Base-by-base conservation (phyloP, 2,113 vertebrate species). In the Puma concolor region DNA sequence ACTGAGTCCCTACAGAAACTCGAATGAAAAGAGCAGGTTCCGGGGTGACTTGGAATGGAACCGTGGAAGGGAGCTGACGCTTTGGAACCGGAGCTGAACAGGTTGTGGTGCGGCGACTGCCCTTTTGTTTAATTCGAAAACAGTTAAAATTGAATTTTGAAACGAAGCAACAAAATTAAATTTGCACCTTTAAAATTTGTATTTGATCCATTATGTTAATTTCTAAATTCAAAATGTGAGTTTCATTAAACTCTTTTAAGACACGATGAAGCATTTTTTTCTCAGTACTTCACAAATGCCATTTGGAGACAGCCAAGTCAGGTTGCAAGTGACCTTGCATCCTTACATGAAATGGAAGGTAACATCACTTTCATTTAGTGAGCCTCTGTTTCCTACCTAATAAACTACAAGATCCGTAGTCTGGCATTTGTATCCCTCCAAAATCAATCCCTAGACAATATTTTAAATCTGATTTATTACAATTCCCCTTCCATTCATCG, bases 1-100 rank as follows among this genome's bases (percentile, higher is more conserved):
- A 79, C 17, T 10, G 41, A 23, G 54, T 96, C 98, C 97, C 92
- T 84, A 44, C 67, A 41, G 97, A 98, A 98, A 97, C 92, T 29
- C 19, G 36, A 10, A 29, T 0, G 3, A 57, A 79, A 48, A 16
- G 60, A 77, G 16, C 11, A 57, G 14, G 96, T 98, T 98, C 94
- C 97, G 0, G 14, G 1, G 27, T 0, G 3, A 50, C 7, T 4
- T 69, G 71, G 25, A 38, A 27, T n/a, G 14, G 4, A 3, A 6
- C 21, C 27, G 27, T 2, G 54, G 7, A 38, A 69, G 2, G 11
- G 48, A 36, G 2, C 14, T 1, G 10, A 33, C 6, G n/a, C 4
- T 54, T 41, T 2, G 11, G 5, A 31, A 23, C 16, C 0, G 13
- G 9, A 9, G 17, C 10, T 17, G 27, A 88, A 81, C 38, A 16